Evolutionary conservation across 2,888 invertebrate genomes (phyloP).

Genomic region (Ophioninae sp.): DNA sequence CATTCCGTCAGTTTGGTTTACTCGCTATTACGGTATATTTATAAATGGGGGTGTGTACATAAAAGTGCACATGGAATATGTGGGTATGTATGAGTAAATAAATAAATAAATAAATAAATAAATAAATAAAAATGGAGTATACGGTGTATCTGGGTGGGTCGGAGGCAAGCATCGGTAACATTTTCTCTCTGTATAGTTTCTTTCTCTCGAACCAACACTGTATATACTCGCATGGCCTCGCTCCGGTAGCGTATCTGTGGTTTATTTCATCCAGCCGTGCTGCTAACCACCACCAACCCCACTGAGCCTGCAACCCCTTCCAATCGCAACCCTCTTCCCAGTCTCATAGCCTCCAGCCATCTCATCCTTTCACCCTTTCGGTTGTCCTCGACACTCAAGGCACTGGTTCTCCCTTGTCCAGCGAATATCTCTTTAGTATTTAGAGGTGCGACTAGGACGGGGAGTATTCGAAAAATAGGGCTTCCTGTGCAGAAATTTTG

Average conservation of each 20-base stretch:
- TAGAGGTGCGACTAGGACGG: background rate
- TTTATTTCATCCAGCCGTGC: constrained; percentile 75
- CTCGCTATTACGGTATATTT: constrained; percentile 62
- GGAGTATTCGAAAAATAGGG: background rate
- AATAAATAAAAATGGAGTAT: constrained; percentile 23
- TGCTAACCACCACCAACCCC: constrained; percentile 29
- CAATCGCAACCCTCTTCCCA: constrained; percentile 42
- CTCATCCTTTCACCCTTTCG: constrained; percentile 51
- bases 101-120: constrained; percentile 57
- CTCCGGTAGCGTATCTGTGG: constrained; percentile 77
- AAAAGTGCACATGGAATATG: background rate
- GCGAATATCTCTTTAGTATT: background rate
- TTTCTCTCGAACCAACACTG: constrained; percentile 56
- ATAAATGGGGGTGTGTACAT: background rate
- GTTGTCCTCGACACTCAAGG: constrained; percentile 21
- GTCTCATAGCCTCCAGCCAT: constrained; percentile 28
- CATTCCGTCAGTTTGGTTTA: constrained; percentile 81
- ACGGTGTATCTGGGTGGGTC: constrained; percentile 39
- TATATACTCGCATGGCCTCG: constrained; percentile 54
- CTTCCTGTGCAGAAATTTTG: too few relatives aligned
- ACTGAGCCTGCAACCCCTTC: constrained; percentile 50
- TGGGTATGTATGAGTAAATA: constrained; percentile 10
- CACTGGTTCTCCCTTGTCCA: constrained; percentile 5
- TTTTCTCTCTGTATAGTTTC: constrained; percentile 52
- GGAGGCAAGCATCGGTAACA: constrained; percentile 51